These are phyloP conservation scores for Colossoma macropomum DNA, from an alignment of 2,113 vertebrate species.

Conservation along the genomic window DNA sequence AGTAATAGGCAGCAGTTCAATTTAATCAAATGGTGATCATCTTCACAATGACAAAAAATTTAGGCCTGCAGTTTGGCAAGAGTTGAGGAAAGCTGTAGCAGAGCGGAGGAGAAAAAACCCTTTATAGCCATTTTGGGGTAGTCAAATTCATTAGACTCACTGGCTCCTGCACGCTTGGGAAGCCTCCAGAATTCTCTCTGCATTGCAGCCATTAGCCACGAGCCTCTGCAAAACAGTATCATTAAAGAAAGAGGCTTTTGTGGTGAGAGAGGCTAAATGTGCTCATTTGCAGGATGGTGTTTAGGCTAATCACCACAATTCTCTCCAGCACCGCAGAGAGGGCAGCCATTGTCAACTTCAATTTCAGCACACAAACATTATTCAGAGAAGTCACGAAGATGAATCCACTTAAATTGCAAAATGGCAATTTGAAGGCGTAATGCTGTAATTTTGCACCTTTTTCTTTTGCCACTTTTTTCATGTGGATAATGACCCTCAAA, in stretches of 20 bases:
- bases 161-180: not conserved
- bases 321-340: not conserved
- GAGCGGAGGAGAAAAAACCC: not conserved
- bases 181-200: not conserved
- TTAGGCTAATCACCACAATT: not conserved
- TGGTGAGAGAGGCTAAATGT: slow-evolving; percentile 2
- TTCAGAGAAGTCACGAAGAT: not conserved
- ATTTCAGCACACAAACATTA: not conserved
- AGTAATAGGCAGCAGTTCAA: slow-evolving; percentile 24
- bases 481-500: no score
- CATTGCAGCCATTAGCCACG: slow-evolving; percentile 11
- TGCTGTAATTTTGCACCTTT: not conserved
- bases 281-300: slow-evolving; percentile 17
- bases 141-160: slow-evolving; percentile 34
- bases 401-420: not conserved
- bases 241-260: slow-evolving; percentile 24
- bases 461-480: not conserved
- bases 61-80: slow-evolving; percentile 1
- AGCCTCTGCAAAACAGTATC: slow-evolving; percentile 12
- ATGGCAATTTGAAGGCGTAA: not conserved
- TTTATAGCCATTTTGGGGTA: slow-evolving; percentile 19
- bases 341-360: not conserved
- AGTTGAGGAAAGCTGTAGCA: slow-evolving; percentile 7
- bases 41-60: slow-evolving; percentile 18
- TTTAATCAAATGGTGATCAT: slow-evolving; percentile 32